Evolutionary conservation across 2,797 vertebrate genomes (phyloP), one percentile per base, ranked within the genome.

Genomic region (Kryptolebias ocellatus): DNA sequence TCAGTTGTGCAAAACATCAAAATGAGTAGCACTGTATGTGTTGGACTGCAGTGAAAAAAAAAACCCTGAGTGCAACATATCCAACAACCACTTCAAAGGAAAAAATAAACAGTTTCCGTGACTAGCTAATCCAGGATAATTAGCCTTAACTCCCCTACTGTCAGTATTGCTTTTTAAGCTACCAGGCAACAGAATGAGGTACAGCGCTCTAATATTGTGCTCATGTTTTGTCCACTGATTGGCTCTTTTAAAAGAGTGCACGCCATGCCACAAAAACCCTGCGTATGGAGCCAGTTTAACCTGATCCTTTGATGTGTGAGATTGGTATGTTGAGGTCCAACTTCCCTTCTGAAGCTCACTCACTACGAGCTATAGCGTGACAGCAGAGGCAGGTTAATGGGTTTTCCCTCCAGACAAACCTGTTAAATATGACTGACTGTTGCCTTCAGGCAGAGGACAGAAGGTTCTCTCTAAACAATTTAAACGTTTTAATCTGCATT

Each of bases 321-420:
- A 80, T 67, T 18, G 72, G 72, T 65, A 84, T 82, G 81, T 66
- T 44, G 81, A 81, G 73, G 71, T 89, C 81, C 74, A 45, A 61
- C 67, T 74, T 50, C 73, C 18, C 50, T 72, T 47, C 72, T 52
- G 65, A 76, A 17, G 53, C 65, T 70, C 78, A 88, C 83, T 85
- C 79, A 83, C 74, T 20, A 29, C 63, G 42, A 17, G 65, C 61
- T 85, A n/a, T 53, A 64, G 87, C 85, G 78, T 90, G 87, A 90
- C 88, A 92, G 82, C 86, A 0, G 1, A 81, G 82, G 85, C 87
- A 87, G 79, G 83, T 90, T 87, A 87, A 87, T 85, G 73, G 60
- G 80, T 73, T 83, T 46, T 47, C 78, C 80, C 74, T 74, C 12
- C 60, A 77, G 87, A 76, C 72, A 88, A 80, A 47, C 80, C 42